Percentiles rank a stretch among this genome's conserved stretches.
These are phyloP conservation scores for Dromococcyx pavoninus DNA, from an alignment of 2,797 vertebrate species.

Conservation along the genomic window DNA sequence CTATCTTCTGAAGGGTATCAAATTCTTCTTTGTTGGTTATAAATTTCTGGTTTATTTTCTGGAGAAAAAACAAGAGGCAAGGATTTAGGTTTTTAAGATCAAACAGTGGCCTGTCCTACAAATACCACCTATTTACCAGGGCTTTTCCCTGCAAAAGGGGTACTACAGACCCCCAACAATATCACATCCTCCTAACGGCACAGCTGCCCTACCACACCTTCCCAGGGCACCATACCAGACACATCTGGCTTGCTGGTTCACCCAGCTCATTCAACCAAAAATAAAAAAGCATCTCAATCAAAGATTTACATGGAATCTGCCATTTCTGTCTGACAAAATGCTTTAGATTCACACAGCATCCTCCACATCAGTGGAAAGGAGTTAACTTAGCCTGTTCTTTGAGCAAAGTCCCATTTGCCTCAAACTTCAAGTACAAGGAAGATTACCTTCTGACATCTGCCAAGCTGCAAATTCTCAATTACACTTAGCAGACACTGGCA, in stretches of 20 bases:
- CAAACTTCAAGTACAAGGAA: neutral
- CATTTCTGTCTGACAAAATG: neutral
- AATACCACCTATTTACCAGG: neutral
- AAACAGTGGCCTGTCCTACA: neutral
- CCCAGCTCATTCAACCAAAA: neutral
- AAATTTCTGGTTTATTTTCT: conserved; percentile 98
- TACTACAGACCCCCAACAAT: neutral
- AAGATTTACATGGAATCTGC: neutral
- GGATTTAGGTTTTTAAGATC: neutral
- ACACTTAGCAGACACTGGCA: neutral
- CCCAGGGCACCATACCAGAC: neutral
- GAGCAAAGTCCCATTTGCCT: neutral
- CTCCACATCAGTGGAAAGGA: neutral
- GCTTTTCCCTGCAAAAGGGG: neutral
- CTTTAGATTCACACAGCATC: neutral
- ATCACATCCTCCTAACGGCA: fast-evolving
- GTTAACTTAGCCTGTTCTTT: neutral
- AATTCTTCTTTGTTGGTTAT: conserved; percentile 88
- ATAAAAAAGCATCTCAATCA: neutral
- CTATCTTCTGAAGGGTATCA: conserved; percentile 93
- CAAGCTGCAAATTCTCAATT: neutral
- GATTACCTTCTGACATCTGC: neutral
- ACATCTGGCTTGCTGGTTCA: neutral
- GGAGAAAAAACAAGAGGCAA: neutral
- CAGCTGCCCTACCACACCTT: fast-evolving